Evolutionary conservation across 2,888 invertebrate species (phyloP).

Genomic region (Calliphora vomitoria): DNA sequence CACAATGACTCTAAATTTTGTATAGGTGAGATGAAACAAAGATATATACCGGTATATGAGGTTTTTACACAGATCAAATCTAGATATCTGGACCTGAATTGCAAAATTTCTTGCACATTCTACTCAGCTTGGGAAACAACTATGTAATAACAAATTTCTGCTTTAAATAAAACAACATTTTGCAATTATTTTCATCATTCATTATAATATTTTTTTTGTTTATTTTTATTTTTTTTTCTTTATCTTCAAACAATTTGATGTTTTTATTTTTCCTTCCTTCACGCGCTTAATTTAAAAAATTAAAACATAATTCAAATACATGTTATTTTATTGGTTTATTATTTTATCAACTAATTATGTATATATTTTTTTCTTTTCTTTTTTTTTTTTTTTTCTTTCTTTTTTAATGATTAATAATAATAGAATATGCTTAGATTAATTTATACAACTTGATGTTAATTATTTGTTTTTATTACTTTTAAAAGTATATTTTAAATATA

Average conservation of each 20-base stretch:
- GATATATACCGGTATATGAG: too few relatives aligned
- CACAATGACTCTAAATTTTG: too few relatives aligned
- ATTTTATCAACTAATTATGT: constrained; percentile 21
- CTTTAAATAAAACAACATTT: constrained; percentile 34
- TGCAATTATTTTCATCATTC: constrained; percentile 44
- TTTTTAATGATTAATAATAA: constrained; percentile 55
- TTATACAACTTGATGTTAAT: constrained; percentile 61
- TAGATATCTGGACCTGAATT: too few relatives aligned
- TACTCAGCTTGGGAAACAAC: too few relatives aligned
- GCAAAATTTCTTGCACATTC: too few relatives aligned
- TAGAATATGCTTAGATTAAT: constrained; percentile 55
- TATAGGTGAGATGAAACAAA: too few relatives aligned
- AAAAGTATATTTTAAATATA: constrained; percentile 43
- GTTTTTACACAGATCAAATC: too few relatives aligned
- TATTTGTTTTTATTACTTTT: constrained; percentile 39
- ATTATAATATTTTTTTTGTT: constrained; percentile 49
- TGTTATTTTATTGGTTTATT: constrained; percentile 12
- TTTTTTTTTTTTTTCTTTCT: neutral
- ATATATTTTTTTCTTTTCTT: neutral
- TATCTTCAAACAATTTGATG: constrained; percentile 61
- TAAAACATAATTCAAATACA: constrained; percentile 58
- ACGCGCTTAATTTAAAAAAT: constrained; percentile 55
- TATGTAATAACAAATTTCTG: too few relatives aligned
- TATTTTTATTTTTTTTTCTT: constrained; percentile 42
- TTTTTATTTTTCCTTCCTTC: constrained; percentile 35